Base-by-base conservation (phyloP, 1,140 invertebrate genomes). In the Aricia agestis region DNA sequence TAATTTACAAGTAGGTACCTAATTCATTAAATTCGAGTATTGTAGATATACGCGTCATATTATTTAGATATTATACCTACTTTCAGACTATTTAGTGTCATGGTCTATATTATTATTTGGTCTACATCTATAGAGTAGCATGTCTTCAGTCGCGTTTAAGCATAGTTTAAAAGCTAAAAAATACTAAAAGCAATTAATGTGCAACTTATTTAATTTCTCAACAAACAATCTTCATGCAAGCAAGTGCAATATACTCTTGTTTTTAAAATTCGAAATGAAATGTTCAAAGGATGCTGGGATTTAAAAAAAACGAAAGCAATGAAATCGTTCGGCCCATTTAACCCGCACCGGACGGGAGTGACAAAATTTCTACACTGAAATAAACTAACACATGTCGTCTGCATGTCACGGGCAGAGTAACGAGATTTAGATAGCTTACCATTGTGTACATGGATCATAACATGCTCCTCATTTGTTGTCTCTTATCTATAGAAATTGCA, bases 341-440 rank as follows among this genome's bases (percentile, higher is more conserved):
- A 84, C 79, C 70, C 78, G 82, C 77, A 87, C 87, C 87, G 89
- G 89, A 91, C 87, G 89, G 82, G 82, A 82, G 80, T 84, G 85
- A 91, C 89, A 90, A 91, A 91, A 91, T 84, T 91, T 84, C 82
- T 78, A 83, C 80, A 84, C 87, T 89, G 87, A 91, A 91, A 90
- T 91, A 91, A 90, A 85, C 84, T 78, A 79, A 79, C 89, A 91
- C 83, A 87, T 91, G 87, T 86, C 75, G 85, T 74, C 78, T 82
- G 76, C 72, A 79, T 82, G 83, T 91, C 86, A 87, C 67, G 74
- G 70, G 70, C 72, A 74, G 72, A 79, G 74, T 74, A 73, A 58
- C 10, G 72, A 69, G 71, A 77, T 77, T 74, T 76, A 73, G 36
- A 66, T 45, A 65, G 59, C 59, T 36, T 45, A 69, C 31, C 70